Evolutionary conservation across 2,888 invertebrate genomes (phyloP).

Genomic region (Pterobdella sp.): DNA sequence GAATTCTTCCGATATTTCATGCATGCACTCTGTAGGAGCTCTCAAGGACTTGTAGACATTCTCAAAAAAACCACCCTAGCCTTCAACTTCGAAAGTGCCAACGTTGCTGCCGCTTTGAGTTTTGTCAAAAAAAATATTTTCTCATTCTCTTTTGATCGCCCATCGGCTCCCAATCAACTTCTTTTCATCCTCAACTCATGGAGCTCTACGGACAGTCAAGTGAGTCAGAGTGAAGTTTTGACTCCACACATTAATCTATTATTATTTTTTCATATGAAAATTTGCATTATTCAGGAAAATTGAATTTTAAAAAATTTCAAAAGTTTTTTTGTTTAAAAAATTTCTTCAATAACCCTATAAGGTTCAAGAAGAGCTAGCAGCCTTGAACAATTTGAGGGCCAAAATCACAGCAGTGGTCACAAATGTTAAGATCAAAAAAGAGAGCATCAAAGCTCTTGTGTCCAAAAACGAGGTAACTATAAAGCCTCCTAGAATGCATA

Average conservation of each 20-base stretch:
- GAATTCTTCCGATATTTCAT: too few relatives aligned
- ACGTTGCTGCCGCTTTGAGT: slow-evolving; percentile 3
- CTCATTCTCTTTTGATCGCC: slow-evolving; percentile 6
- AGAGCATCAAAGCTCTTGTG: not conserved
- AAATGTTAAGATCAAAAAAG: not conserved
- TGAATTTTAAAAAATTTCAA: too few relatives aligned
- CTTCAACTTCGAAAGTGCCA: not conserved
- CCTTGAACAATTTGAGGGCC: not conserved
- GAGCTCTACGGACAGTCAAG: not conserved
- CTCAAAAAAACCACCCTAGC: not conserved
- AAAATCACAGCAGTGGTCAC: slow-evolving; percentile 8
- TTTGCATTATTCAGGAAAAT: too few relatives aligned
- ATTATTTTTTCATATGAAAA: not conserved
- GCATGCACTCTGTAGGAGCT: not conserved
- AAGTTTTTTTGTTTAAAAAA: too few relatives aligned
- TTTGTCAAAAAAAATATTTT: slow-evolving; percentile 9
- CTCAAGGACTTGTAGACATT: not conserved
- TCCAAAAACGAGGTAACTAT: not conserved
- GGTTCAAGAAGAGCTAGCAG: not conserved
- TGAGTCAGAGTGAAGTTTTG: not conserved
- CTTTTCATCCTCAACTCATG: slow-evolving; percentile 21
- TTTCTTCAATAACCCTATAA: too few relatives aligned
- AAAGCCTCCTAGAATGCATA: too few relatives aligned
- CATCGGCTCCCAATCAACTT: slow-evolving; percentile 1
- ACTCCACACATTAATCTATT: not conserved